Evolutionary conservation across 1,140 invertebrate genomes (phyloP).

Genomic region (Adoxophyes honmai): DNA sequence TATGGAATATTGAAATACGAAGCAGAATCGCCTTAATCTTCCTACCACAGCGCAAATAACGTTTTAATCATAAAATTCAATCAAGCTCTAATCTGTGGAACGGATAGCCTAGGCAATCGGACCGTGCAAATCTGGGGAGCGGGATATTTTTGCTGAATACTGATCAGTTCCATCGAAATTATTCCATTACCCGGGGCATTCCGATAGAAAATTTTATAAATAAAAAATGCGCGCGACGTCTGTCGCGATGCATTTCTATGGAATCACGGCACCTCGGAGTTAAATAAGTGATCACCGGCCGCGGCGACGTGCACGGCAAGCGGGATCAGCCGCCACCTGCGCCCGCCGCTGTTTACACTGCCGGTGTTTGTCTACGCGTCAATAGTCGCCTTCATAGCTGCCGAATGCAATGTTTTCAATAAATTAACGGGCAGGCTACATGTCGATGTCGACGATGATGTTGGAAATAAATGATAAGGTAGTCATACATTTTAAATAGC

Average conservation of each 20-base stretch:
- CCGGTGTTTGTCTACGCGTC: no score
- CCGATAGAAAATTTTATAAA: conserved; percentile 66
- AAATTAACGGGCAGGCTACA: no score
- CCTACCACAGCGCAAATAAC: conserved; percentile 26
- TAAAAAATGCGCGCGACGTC: conserved; percentile 58
- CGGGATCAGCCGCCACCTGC: conserved; percentile 31
- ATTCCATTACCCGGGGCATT: conserved; percentile 58
- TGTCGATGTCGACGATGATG: neutral
- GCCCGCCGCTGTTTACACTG: neutral
- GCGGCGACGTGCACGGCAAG: conserved; percentile 53
- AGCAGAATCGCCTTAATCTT: neutral
- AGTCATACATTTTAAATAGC: conserved; percentile 52
- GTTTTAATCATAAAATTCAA: conserved; percentile 39
- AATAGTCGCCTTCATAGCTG: conserved; percentile 17
- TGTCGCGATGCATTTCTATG: conserved; percentile 60
- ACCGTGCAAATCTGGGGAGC: conserved; percentile 38
- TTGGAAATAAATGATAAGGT: conserved; percentile 53
- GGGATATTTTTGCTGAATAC: conserved; percentile 55
- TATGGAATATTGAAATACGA: neutral
- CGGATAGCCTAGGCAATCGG: conserved; percentile 37
- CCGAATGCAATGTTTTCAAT: no score
- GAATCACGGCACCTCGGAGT: conserved; percentile 65
- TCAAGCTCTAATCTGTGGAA: conserved; percentile 40
- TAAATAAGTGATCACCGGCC: conserved; percentile 73
- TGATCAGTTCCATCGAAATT: conserved; percentile 56